Evolutionary conservation across 2,888 invertebrate species (phyloP), one percentile per base, ranked within the genome.

Genomic region (Harmothoe impar): DNA sequence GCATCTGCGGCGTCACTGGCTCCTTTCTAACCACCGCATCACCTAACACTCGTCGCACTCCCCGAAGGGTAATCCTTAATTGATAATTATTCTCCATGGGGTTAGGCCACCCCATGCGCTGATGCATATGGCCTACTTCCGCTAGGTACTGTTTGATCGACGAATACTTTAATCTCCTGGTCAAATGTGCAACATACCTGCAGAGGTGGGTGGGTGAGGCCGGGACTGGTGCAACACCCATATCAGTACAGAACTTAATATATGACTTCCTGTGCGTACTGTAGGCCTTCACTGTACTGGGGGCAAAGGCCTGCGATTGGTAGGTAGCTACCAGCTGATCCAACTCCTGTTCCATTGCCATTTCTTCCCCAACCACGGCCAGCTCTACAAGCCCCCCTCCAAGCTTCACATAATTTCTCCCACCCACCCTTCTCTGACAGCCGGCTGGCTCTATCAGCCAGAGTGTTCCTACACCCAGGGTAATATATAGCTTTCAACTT

Each of bases 1-100:
- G 84, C 25, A 84, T 51, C 5, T 56, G 54, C 7, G 84, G 90
- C n/a, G 90, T 90, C 3, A 90, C 81, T 0, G 90, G 90, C 12
- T 25, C 33, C 33, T 84, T 90, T 33, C 84, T n/a, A 23, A 5
- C 7, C 0, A 62, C 54, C 43, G 15, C n/a, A 31, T 62, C 56
- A 7, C 84, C 90, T 12, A 84, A 20, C 23, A 25, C n/a, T 54
- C 84, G n/a, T 0, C 62, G 54, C 7, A 90, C 72, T 31, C 90
- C 84, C 31, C 84, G 3, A 3, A 54, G 33, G 15, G 62, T 62
- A 0, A n/a, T 0, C 1, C 15, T 0, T 5, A 90, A 7, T 25
- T 7, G 23, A 25, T 72, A 90, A 29, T 84, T 84, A 20, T 54
- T 29, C 54, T 84, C 33, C 31, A 81, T 1, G 12, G 56, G 90